phyloP scores from a whole-genome alignment of 2,888 invertebrate genomes.

The Steinernema carpocapsae region DNA sequence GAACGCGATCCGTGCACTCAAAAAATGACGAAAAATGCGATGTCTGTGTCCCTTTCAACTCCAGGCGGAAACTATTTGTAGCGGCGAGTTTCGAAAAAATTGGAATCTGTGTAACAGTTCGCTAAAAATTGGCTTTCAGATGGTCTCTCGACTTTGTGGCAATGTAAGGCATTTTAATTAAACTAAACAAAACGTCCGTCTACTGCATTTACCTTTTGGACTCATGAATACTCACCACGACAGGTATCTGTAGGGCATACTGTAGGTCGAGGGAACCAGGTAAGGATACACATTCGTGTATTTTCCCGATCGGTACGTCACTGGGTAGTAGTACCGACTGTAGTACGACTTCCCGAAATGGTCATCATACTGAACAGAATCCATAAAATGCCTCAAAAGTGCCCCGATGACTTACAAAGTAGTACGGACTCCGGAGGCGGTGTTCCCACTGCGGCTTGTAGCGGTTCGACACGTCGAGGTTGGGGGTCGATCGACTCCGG shows the following conservation, averaged over 20 bases:
- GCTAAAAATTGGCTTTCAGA: too few relatives aligned
- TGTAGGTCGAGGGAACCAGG: neutral
- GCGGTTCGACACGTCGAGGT: slow-evolving; percentile 13
- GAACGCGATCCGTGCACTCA: too few relatives aligned
- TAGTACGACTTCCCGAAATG: slow-evolving; percentile 17
- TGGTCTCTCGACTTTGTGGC: too few relatives aligned
- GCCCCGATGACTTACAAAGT: neutral
- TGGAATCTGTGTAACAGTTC: too few relatives aligned
- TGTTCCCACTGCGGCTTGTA: slow-evolving; percentile 30
- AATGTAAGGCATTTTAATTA: too few relatives aligned
- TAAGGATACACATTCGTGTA: slow-evolving; percentile 27
- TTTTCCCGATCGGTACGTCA: slow-evolving; percentile 25
- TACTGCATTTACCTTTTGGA: neutral
- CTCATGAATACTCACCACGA: neutral
- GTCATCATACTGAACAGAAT: slow-evolving; percentile 22
- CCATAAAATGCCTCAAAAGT: neutral
- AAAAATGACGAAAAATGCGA: too few relatives aligned
- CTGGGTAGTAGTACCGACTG: slow-evolving; percentile 24
- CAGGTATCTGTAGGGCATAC: slow-evolving; percentile 7
- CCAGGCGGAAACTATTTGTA: too few relatives aligned
- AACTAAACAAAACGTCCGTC: too few relatives aligned
- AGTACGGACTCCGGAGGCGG: slow-evolving; percentile 23
- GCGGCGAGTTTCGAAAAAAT: too few relatives aligned
- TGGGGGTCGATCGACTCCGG: slow-evolving; percentile 27
- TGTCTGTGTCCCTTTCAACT: too few relatives aligned